Evolutionary conservation across 2,797 vertebrate species (phyloP), one percentile per base, ranked within the genome.

Genomic region (Sylvia borin): DNA sequence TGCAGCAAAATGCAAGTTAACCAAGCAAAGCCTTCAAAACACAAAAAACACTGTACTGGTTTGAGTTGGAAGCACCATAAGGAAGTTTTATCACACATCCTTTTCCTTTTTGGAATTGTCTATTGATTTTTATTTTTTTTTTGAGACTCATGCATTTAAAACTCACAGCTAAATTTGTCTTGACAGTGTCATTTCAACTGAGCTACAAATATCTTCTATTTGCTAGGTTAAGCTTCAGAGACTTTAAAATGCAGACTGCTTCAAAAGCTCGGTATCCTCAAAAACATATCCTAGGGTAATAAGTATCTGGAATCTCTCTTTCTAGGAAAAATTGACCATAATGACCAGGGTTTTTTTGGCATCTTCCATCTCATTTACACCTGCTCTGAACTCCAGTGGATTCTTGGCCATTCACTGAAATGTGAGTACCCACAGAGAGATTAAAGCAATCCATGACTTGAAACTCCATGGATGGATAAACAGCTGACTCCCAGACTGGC

Each of bases 401-500:
- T 80, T 75, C 72, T 38, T 38, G 34, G 74, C 36, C 55, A 76
- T 54, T 27, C 22, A 53, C 47, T 71, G 88, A 92, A 70, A 89
- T 43, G 17, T 26, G 75, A 76, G 42, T 32, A n/a, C 10, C 60
- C 70, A 26, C 0, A 0, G 17, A 24, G 55, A 0, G 7, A 55
- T 24, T 12, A 20, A 88, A 93, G 36, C 19, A 83, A n/a, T 34
- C 31, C 67, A 11, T 24, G 68, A 19, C 27, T 29, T 29, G 47
- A 65, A 83, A 88, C 48, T 78, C 54, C 70, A 38, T 0, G 13
- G 61, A 7, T 48, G 47, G 61, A 81, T 90, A 74, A 90, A 79
- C 32, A 71, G 40, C 31, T 36, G 45, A 31, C 11, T 55, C 53
- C 81, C 85, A 62, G 58, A 67, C 36, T 26, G 45, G 38, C 14